Base-by-base conservation (phyloP, 2,113 vertebrate species). In the Mystacornis crossleyi region DNA sequence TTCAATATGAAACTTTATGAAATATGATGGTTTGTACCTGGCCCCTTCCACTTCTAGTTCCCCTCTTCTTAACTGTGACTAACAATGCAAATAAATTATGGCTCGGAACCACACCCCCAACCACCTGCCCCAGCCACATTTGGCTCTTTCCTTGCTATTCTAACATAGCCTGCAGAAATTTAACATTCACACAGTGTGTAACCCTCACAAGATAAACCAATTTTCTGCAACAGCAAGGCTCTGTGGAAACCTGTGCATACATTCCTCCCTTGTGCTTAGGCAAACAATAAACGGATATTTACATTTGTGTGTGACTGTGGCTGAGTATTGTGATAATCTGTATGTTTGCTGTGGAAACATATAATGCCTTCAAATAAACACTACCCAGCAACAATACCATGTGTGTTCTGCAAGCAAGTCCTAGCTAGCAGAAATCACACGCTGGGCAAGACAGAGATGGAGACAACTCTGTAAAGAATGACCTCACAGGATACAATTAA, bases 71-170 rank as follows among this genome's bases (percentile, higher is more conserved):
- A 84, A 47, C 36, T 58, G 15, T 31, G 47, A 81, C 34, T 45
- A 95, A 74, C 33, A 73, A 54, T 7, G 12, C 14, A 58, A 89
- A 84, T 47, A 74, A 54, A 70, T 6, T 10, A 61, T 8, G 21
- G 38, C 36, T 86, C 50, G 34, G 16, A 86, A 75, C 4, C 17
- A 55, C 20, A 55, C 10, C 8, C 8, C 7, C 23, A 45, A 8
- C 2, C 12, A n/a, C 33, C 28, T 28, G 36, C 9, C 15, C 11
- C 0, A 0, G 1, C 7, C 16, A 55, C 29, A 43, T 36, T n/a
- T 51, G 64, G 69, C 8, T 53, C 25, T 57, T 72, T 23, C 51
- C 53, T 6, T 66, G 26, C 12, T 86, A 14, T 62, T 77, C 36
- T 53, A 72, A 71, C 15, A 31, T 0, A 43, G 19, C 9, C 47